These are phyloP conservation scores for Parascotia fuliginaria DNA, from an alignment of 2,888 invertebrate species.

Conservation along the genomic window DNA sequence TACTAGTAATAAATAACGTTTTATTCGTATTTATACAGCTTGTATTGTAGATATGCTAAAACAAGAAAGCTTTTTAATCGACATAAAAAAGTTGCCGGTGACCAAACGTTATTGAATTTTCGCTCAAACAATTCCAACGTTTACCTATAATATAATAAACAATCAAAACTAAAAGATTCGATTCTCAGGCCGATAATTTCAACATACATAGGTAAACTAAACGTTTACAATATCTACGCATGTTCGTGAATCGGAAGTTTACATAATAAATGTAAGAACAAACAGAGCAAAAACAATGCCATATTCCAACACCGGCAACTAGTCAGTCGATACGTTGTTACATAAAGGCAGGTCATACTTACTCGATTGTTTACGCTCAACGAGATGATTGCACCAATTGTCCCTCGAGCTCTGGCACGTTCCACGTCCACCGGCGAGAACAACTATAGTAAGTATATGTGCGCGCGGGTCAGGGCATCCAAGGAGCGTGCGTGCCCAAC, in stretches of 20 bases:
- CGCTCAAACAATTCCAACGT: neutral
- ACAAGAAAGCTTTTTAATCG: too few species aligned
- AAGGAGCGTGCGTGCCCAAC: constrained; percentile 60
- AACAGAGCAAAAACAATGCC: constrained; percentile 33
- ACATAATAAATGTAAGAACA: constrained; percentile 12
- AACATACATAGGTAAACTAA: neutral
- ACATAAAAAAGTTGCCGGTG: neutral
- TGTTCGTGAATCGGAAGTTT: constrained; percentile 21
- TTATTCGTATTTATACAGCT: too few species aligned
- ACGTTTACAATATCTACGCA: constrained; percentile 19
- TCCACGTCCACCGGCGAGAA: constrained; percentile 58
- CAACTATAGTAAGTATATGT: constrained; percentile 43
- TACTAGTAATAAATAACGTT: too few species aligned
- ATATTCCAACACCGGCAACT: constrained; percentile 30
- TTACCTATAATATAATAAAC: neutral
- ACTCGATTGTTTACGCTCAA: constrained; percentile 84
- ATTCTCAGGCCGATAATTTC: neutral
- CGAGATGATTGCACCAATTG: constrained; percentile 82
- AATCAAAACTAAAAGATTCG: neutral
- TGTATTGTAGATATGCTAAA: too few species aligned
- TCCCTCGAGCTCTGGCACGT: constrained; percentile 73
- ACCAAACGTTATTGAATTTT: neutral
- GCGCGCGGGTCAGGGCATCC: constrained; percentile 27
- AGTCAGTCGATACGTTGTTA: constrained; percentile 48
- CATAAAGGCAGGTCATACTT: constrained; percentile 70